Base-by-base conservation (phyloP, 2,888 invertebrate species). In the Bedellia somnulentella region DNA sequence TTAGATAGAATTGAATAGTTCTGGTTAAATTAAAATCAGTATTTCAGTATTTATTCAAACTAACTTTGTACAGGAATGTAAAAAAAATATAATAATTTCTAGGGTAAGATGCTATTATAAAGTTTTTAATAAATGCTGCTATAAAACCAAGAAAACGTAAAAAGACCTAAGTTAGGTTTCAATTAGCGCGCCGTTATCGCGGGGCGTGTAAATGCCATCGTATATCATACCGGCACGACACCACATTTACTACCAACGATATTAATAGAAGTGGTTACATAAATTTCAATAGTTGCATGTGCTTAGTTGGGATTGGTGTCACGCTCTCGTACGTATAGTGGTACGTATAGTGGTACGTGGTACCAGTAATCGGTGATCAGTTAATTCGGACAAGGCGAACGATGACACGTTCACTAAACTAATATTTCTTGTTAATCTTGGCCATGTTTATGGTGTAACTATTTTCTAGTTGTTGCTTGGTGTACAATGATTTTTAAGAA, bases 221-320 rank as follows among this genome's bases (percentile, higher is more conserved):
- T 53, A 52, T 49, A 56, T 56, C 52, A 52, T 47, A 43, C 45
- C 40, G 39, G 52, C 46, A 43, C 42, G 44, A 46, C 45, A 51
- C 51, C 54, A 52, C 45, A 43, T 42, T 41, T 43, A 46, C 43
- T 52, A 46, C 46, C 47, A 43, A 43, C 35, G 46, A 43, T 60
- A 60, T 59, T 56, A 53, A 53, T 59, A 61, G 57, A 50, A 46
- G 46, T 52, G 42, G 49, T 48, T 49, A 47, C 50, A 57, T 61
- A 53, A 49, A 57, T 53, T 47, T 48, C 48, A 52, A 51, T 52
- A 47, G 46, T 44, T 45, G 47, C 46, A 24, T 24, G 29, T 28
- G 29, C 29, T 29, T 15, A 11, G 10, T 13, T 47, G 35, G 46
- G 43, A 58, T 61, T 57, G 51, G 57, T 58, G 57, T 56, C 57